Base-by-base conservation (phyloP, 2,888 invertebrate genomes). In the Cephus runcator region DNA sequence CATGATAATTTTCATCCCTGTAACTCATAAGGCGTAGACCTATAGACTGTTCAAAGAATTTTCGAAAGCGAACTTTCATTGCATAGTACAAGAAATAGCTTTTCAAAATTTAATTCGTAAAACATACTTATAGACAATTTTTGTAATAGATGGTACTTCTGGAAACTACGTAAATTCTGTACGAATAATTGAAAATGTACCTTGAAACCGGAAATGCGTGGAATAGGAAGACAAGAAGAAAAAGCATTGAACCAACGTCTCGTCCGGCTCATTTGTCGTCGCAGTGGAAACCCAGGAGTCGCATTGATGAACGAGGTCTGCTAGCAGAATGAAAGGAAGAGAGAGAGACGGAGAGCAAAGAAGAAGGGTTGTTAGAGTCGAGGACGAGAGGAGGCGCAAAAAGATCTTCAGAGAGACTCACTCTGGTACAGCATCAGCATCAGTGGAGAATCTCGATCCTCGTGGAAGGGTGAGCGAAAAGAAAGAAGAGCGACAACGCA, bases 301-400 rank as follows among this genome's bases (percentile, higher is more conserved):
- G 71, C 71, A 71, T 71, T 71, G 71, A 71, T 31, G 71, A 71
- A 71, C 33, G 71, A 71, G 71, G 12, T 34, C 12, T n/a, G 30
- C 12, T 12, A 68, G 73, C 23, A 40, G 69, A 79, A 40, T 76
- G 68, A 35, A 68, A 12, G 35, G 71, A 77, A 79, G 77, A 69
- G 78, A 79, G 77, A 76, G 40, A 75, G 31, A 31, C n/a, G 69
- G 73, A 69, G 76, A 77, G 78, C 73, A 75, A 79, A 77, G 77
- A 81, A 74, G 76, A 79, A 76, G 71, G 78, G 75, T 79, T 75
- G 77, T 84, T 82, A 82, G 82, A 69, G 77, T 79, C 75, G 78
- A 79, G 78, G 75, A 79, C 76, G 79, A 77, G 78, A 69, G 75
- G 40, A 79, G 75, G 76, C 69, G 75, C 77, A 80, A 83, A 83